Percentiles rank a stretch among this genome's conserved stretches.
phyloP scores from a whole-genome alignment of 2,888 invertebrate species.

The Liopterus haemorrhoidalis region DNA sequence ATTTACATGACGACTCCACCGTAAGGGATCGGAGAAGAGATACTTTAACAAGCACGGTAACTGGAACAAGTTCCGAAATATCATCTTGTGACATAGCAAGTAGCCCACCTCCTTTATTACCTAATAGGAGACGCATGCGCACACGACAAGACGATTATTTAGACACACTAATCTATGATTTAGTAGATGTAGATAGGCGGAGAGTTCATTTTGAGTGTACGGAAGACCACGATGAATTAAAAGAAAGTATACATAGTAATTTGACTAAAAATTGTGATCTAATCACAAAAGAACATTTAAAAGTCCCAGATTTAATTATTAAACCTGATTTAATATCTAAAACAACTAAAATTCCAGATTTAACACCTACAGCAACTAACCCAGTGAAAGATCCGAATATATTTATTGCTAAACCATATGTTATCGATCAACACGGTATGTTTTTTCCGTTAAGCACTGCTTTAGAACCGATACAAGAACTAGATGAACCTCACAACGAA shows the following conservation, averaged over 20 bases:
- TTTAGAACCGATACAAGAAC: constrained; percentile 54
- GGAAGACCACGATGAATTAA: constrained; percentile 24
- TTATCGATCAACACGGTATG: constrained; percentile 51
- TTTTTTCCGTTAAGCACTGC: constrained; percentile 46
- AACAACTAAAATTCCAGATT: too few relatives aligned
- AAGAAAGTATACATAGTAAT: too few relatives aligned
- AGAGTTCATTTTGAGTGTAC: constrained; percentile 25
- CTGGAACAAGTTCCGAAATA: constrained; percentile 52
- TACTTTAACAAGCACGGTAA: constrained; percentile 49
- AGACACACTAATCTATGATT: constrained; percentile 49
- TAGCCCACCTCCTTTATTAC: constrained; percentile 42
- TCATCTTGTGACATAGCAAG: constrained; percentile 44
- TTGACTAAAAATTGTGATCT: too few relatives aligned
- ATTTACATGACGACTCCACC: constrained; percentile 57
- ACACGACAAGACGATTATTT: constrained; percentile 48
- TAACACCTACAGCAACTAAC: constrained; percentile 19
- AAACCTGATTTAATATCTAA: too few relatives aligned
- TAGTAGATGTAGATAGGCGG: constrained; percentile 40
- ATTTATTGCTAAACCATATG: constrained; percentile 53
- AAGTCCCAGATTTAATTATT: too few relatives aligned
- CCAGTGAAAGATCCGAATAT: constrained; percentile 39
- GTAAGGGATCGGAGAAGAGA: constrained; percentile 52
- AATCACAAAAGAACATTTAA: too few relatives aligned
- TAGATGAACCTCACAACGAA: constrained; percentile 51
- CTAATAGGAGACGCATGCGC: constrained; percentile 36